Evolutionary conservation across 1,140 invertebrate genomes (phyloP), one percentile per base, ranked within the genome.

Genomic region (Calliopsis andreniformis): DNA sequence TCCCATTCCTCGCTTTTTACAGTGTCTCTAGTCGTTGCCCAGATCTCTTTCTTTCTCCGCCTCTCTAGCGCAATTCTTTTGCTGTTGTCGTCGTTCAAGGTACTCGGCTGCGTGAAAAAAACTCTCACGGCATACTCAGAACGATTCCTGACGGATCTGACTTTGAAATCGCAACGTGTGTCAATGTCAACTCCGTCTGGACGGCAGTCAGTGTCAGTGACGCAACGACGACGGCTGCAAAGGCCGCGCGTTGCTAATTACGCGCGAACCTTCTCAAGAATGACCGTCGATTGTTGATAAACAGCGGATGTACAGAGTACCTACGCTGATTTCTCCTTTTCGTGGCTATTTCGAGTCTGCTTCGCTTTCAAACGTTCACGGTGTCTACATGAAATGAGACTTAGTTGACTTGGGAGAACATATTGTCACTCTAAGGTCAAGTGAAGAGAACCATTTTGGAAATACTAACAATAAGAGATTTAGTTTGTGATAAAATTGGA

Each of bases 171-270:
- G 68, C 76, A 18, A 69, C 56, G 76, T 39, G 63, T 67, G 62
- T 75, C 71, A 75, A 78, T 78, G 76, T 72, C 76, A 71, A 59
- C 58, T 51, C 20, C 42, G 58, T 28, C 67, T 53, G 42, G 72
- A 43, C 23, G 63, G 43, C 63, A 76, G 72, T 69, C 72, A 76
- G 72, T 76, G 72, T 76, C 72, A 76, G 72, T 76, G 72, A 76
- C 72, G 75, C 67, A 77, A 77, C 73, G 66, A 51, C 73, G 66
- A 51, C 18, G 66, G 20, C 47, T 43, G 28, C 20, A 77, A 77
- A 77, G 75, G 67, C 56, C 75, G 53, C 75, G 53, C 56, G 56
- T 25, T 55, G 68, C 47, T 77, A 77, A 77, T 77, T 77, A 51
- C 58, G 56, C 35, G 55, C 42, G 45, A 77, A 68, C 75, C 56